phyloP scores from a whole-genome alignment of 2,113 vertebrate species.

The Vulpes vulpes region DNA sequence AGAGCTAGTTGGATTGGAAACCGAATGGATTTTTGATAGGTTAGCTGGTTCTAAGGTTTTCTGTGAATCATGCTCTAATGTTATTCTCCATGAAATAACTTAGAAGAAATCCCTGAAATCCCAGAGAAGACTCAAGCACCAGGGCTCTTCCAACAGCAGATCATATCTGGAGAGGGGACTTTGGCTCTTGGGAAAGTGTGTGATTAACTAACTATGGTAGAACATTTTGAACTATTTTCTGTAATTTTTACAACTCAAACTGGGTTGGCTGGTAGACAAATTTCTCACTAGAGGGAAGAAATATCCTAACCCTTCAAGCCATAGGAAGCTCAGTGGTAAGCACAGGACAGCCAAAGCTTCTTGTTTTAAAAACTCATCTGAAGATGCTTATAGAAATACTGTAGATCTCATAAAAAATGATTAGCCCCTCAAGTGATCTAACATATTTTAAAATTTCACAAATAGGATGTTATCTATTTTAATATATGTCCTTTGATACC shows the following conservation, averaged over 20 bases:
- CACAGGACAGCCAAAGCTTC: neutral
- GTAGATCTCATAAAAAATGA: conserved; percentile 45
- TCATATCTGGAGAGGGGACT: neutral
- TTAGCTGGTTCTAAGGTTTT: conserved; percentile 32
- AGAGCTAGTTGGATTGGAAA: conserved; percentile 35
- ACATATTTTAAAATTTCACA: neutral
- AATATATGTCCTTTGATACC: neutral
- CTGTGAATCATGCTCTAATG: neutral
- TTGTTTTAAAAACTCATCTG: conserved; percentile 45
- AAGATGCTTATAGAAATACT: conserved; percentile 2
- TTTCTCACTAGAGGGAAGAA: neutral
- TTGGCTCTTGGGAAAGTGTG: neutral
- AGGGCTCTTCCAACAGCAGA: neutral
- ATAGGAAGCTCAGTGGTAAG: neutral
- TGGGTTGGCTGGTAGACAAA: neutral
- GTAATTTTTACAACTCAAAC: conserved; percentile 4
- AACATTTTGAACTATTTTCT: neutral
- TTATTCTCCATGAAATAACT: conserved; percentile 31
- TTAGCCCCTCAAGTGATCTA: neutral
- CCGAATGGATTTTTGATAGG: conserved; percentile 4
- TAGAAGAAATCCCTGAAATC: conserved; percentile 28
- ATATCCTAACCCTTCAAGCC: neutral
- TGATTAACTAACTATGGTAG: neutral
- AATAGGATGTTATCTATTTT: neutral
- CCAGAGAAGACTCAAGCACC: neutral